phyloP scores from a whole-genome alignment of 2,113 vertebrate species.

The Cryptotis parvus region DNA sequence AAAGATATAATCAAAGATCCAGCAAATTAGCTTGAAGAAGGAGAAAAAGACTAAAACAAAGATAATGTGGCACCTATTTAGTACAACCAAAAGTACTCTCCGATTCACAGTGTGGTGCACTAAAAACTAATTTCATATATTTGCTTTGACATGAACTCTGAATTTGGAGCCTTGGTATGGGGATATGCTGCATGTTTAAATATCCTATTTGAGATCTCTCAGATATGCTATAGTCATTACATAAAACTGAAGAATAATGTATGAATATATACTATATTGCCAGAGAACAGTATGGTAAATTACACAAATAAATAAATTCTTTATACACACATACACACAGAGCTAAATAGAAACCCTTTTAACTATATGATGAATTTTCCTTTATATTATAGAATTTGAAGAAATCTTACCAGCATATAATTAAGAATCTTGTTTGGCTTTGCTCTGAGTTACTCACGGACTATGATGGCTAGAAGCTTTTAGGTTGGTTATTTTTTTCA shows the following conservation, averaged over 20 bases:
- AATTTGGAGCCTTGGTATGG: neutral
- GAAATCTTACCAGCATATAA: neutral
- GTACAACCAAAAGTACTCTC: neutral
- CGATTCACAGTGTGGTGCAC: neutral
- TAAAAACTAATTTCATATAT: slow-evolving; percentile 46
- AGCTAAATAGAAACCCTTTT: neutral
- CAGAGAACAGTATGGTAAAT: neutral
- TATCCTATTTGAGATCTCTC: neutral
- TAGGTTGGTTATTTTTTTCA: neutral
- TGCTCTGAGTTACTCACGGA: neutral
- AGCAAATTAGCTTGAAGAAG: neutral
- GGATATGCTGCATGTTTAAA: neutral
- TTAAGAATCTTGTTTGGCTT: neutral
- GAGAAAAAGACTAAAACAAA: neutral
- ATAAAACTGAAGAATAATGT: too few species aligned
- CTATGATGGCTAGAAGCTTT: neutral
- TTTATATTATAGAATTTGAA: neutral
- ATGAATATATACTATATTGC: too few species aligned
- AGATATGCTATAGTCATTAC: too few species aligned
- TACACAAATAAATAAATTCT: neutral
- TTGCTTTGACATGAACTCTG: neutral
- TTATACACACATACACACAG: neutral
- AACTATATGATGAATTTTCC: neutral
- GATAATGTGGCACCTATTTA: neutral
- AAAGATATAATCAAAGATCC: neutral